Evolutionary conservation across 2,888 invertebrate genomes (phyloP).

Genomic region (Napeogenes sylphis): DNA sequence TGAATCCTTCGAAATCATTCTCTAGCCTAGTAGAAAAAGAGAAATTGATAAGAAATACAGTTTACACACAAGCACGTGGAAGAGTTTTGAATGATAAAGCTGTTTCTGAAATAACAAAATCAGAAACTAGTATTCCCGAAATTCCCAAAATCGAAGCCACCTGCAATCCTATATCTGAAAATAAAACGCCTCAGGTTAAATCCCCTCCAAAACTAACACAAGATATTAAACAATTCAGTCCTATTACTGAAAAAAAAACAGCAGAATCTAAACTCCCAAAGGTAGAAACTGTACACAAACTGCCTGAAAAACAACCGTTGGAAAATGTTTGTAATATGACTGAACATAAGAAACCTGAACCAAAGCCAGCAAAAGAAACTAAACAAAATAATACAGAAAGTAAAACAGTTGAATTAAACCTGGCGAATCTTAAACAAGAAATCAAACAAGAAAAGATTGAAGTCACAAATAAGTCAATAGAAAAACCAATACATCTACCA

Average conservation of each 20-base stretch:
- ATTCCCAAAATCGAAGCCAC: constrained; percentile 7
- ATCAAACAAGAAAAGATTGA: constrained; percentile 19
- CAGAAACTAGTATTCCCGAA: neutral
- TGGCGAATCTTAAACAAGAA: neutral
- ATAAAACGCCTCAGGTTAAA: neutral
- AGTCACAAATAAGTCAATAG: no score
- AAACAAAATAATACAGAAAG: constrained; percentile 9
- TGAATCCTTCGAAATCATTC: neutral
- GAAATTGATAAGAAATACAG: constrained; percentile 64
- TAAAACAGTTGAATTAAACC: constrained; percentile 14
- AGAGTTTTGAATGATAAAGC: constrained; percentile 54
- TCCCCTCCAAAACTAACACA: constrained; percentile 10
- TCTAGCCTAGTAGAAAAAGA: constrained; percentile 40
- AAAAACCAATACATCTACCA: neutral
- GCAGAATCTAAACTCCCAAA: neutral
- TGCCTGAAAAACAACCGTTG: neutral
- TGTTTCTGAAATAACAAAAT: constrained; percentile 20
- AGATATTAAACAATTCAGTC: constrained; percentile 16
- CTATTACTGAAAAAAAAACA: constrained; percentile 9
- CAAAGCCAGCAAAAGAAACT: neutral
- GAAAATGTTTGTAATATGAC: neutral
- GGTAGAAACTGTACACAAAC: neutral
- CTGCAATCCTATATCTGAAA: constrained; percentile 15
- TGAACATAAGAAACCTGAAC: neutral
- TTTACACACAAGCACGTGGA: constrained; percentile 64